These are phyloP conservation scores for Sorex fumeus DNA, from an alignment of 2,113 vertebrate species.

Conservation along the genomic window DNA sequence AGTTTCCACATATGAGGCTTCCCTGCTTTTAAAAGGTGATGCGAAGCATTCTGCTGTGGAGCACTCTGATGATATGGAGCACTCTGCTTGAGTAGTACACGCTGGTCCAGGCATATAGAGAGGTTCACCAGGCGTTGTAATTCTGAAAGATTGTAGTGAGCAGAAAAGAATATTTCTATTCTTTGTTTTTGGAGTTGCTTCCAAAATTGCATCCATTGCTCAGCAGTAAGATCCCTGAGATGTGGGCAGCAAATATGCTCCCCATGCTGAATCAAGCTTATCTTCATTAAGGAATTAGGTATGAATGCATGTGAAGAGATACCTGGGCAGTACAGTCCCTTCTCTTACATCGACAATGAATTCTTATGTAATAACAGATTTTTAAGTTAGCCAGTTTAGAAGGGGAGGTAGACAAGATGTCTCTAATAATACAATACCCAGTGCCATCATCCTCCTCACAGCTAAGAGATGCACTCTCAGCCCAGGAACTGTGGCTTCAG, in stretches of 20 bases:
- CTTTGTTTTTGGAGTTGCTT: conserved; percentile 6
- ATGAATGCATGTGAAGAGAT: background rate
- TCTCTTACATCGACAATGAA: background rate
- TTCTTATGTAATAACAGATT: background rate
- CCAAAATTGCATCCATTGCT: background rate
- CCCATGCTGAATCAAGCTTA: background rate
- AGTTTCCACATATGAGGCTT: conserved; percentile 45
- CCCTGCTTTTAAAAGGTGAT: conserved; percentile 46
- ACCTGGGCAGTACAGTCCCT: background rate
- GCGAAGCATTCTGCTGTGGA: too few relatives aligned
- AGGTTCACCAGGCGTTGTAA: conserved; percentile 87
- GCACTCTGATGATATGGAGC: background rate
- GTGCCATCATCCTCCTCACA: background rate
- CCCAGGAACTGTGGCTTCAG: background rate
- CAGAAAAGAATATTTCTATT: conserved; percentile 64
- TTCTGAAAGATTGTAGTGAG: conserved; percentile 86
- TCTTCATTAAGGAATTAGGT: background rate
- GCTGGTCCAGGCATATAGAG: conserved; percentile 87
- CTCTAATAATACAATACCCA: background rate
- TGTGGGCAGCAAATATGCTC: background rate
- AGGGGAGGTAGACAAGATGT: background rate
- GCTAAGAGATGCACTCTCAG: background rate
- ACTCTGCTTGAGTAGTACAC: conserved; percentile 53
- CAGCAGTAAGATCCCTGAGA: background rate
- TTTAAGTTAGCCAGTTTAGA: background rate